A percentile compares a stretch with the other conserved stretches of the same genome.
These are phyloP conservation scores for Procambarus virginalis DNA, from an alignment of 1,140 invertebrate genomes.

Conservation along the genomic window DNA sequence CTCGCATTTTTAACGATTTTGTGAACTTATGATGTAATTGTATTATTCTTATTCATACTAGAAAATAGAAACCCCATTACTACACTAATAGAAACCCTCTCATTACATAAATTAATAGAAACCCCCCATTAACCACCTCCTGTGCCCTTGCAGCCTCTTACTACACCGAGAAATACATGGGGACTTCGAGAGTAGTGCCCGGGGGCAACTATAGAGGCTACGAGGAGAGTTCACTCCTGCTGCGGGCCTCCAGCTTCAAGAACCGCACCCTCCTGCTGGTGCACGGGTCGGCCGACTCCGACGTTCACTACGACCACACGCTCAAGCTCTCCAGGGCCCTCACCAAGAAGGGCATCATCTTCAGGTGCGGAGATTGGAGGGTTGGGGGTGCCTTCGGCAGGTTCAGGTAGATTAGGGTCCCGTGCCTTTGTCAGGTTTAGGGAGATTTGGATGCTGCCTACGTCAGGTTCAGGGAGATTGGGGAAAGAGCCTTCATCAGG, in stretches of 20 bases:
- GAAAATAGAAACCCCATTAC: no score
- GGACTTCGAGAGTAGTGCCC: constrained; percentile 79
- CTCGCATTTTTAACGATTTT: no score
- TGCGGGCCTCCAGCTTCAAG: constrained; percentile 83
- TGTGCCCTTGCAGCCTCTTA: constrained; percentile 73
- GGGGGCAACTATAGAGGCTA: constrained; percentile 93
- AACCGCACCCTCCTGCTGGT: constrained; percentile 91
- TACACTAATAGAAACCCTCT: no score
- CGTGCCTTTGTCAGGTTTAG: no score
- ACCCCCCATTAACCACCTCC: no score
- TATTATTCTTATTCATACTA: no score
- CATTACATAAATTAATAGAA: no score
- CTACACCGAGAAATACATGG: constrained; percentile 95
- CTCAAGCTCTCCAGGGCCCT: constrained; percentile 81
- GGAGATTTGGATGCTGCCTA: no score
- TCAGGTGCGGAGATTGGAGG: constrained; percentile 53
- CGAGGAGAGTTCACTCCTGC: constrained; percentile 88
- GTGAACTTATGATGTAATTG: no score
- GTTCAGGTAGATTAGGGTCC: no score
- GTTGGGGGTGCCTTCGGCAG: neutral
- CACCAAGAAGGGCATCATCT: constrained; percentile 63
- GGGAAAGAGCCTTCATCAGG: no score
- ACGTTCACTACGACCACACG: constrained; percentile 94
- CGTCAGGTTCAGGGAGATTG: no score
- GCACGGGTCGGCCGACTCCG: constrained; percentile 92